phyloP scores from a whole-genome alignment of 2,888 invertebrate species.

The Ditylenchus weischeri region DNA sequence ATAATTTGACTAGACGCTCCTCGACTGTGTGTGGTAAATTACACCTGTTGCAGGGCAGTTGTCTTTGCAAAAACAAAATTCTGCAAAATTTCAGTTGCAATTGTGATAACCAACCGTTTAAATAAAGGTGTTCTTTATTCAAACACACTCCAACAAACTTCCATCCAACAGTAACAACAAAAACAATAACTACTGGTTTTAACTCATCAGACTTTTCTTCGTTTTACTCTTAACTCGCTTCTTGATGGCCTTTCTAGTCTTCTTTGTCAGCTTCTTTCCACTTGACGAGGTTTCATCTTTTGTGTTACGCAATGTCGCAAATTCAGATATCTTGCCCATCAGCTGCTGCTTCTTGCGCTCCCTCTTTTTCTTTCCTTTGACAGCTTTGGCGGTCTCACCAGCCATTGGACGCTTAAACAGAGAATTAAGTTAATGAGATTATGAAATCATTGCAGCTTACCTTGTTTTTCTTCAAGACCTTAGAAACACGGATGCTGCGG shows the following conservation, averaged over 20 bases:
- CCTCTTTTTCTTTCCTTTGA: not conserved
- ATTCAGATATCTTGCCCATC: not conserved
- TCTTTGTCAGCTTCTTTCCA: constrained; percentile 12
- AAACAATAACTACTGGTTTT: not conserved
- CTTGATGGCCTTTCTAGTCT: constrained; percentile 21
- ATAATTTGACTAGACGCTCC: too few species aligned
- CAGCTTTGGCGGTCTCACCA: not conserved
- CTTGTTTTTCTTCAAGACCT: constrained; percentile 28
- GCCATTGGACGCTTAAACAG: constrained; percentile 4
- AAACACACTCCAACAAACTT: too few species aligned
- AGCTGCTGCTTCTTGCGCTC: constrained; percentile 6
- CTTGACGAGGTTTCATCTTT: too few species aligned
- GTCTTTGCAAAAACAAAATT: too few species aligned
- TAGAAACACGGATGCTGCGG: constrained; percentile 28
- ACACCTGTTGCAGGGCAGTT: too few species aligned
- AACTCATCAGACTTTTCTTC: constrained; percentile 13
- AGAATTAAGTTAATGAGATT: not conserved
- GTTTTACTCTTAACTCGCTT: constrained; percentile 18
- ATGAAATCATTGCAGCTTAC: not conserved
- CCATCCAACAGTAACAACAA: too few species aligned
- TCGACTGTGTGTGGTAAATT: too few species aligned
- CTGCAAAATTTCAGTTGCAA: too few species aligned
- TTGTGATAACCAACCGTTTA: too few species aligned
- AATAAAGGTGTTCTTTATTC: too few species aligned
- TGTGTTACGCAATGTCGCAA: not conserved